Base-by-base conservation (phyloP, 1,140 invertebrate genomes). In the Venustaconcha ellipsiformis region DNA sequence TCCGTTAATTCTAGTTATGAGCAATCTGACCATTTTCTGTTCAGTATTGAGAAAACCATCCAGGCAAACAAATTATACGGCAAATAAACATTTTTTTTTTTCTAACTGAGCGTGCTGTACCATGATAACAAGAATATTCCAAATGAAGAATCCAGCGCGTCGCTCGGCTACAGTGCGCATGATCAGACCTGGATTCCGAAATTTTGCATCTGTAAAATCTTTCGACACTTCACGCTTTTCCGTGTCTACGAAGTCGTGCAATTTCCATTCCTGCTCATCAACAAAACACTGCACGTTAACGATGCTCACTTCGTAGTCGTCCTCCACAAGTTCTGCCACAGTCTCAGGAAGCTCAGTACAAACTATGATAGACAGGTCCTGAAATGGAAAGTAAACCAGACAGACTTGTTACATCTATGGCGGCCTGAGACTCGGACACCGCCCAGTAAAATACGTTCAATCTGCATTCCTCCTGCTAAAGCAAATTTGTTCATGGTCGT, bases 271-370 rank as follows among this genome's bases (percentile, higher is more conserved):
- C 69, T 84, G 83, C 66, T 83, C 86, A 67, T 88, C 87, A 57
- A 87, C 83, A 70, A 88, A 88, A 67, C 82, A 86, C 62, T 83
- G 78, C 20, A 82, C 79, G 65, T 88, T 88, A 14, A 88, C 77
- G 5, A 76, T 73, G 60, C 84, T 86, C n/a, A 84, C 78, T 67
- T 88, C 84, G 5, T 78, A 66, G 12, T 72, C 59, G 74, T 88
- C 87, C 58, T 86, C 84, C 12, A 83, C 17, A 14, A 88, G 79
- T 37, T 85, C 82, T 5, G 88, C 72, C 37, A 82, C 80, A 13
- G 64, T 65, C 18, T 80, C 80, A 18, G 79, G 66, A 23, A 80
- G 72, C 69, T 84, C 84, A 13, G 84, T 82, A 0, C 83, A 82
- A 14, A 88, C 74, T 2, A 79, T 82, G 14, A 88, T 72, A n/a